Percentiles rank a stretch among this genome's conserved stretches.
Evolutionary conservation across 2,797 vertebrate species (phyloP).

Genomic region (Eulemur albifrons): DNA sequence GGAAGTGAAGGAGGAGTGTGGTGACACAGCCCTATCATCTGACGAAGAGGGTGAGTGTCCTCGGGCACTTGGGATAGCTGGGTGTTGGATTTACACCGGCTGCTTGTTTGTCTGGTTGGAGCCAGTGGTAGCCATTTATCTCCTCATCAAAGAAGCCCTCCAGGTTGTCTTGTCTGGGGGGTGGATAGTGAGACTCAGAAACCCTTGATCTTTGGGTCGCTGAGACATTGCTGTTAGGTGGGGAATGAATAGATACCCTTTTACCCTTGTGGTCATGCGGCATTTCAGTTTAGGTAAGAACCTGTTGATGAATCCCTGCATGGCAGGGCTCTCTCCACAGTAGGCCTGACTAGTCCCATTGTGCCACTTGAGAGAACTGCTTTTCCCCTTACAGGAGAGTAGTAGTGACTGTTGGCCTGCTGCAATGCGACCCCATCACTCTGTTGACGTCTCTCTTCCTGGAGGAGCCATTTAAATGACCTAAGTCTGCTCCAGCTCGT

Average conservation of each 20-base stretch:
- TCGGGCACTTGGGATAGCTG: background rate
- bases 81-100: background rate
- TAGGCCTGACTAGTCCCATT: conserved; percentile 49
- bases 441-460: conserved; percentile 69
- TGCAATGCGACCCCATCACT: conserved; percentile 63
- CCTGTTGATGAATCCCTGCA: background rate
- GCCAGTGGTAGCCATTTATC: conserved; percentile 30
- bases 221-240: background rate
- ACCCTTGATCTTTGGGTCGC: background rate
- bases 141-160: background rate
- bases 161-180: background rate
- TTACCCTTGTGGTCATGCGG: background rate
- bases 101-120: background rate
- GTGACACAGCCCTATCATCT: conserved; percentile 93
- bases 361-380: conserved; percentile 73
- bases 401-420: conserved; percentile 74
- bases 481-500: conserved; percentile 46
- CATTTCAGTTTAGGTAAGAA: conserved; percentile 20
- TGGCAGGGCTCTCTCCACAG: conserved; percentile 47
- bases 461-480: conserved; percentile 68
- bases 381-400: conserved; percentile 74
- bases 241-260: background rate
- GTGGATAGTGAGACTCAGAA: background rate
- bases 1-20: conserved; percentile 96
- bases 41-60: conserved; percentile 93